Evolutionary conservation across 35 echinoderm and acorn worm genomes (phyloP), one percentile per base, ranked within the genome.

Genomic region (Amphiura filiformis): DNA sequence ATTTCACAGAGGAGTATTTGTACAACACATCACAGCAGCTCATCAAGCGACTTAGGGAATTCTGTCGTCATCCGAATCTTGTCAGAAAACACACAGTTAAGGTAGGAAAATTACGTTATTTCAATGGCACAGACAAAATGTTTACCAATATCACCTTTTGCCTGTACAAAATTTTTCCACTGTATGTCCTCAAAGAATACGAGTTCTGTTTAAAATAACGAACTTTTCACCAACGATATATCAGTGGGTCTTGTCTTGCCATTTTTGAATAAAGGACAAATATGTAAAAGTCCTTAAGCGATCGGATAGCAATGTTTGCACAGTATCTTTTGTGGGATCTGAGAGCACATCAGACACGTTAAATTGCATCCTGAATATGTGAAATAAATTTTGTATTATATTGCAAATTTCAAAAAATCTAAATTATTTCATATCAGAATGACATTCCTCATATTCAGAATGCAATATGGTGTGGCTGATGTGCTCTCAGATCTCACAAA

Each of bases 21-120:
- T 91, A 91, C 52, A 77, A 44, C 36, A 91, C 83, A 14, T 42
- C 83, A n/a, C 76, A 84, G 28, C 89, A 91, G 83, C 83, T 91
- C 34, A 57, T 86, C 7, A 91, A 91, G 36, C 86, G 76, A 86
- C 47, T 91, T 34, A 39, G 78, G 36, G 39, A 84, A 57, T 91
- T 91, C 61, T 91, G 89, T 49, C 39, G 82, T 26, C 87, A 82
- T 56, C 87, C 77, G 0, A 39, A 89, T 23, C 78, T 89, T 30
- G 78, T 82, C 31, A 11, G 79, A 64, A 89, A 89, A 65, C 77
- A 89, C 17, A 23, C 37, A 33, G 22, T 61, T n/a, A 32, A 89
- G 87, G 87, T 89, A 37, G 23, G 80, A 20, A 20, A 52, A 52
- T 20, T 52, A 7, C 44, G 20, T 20, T 52, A 7, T 11, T 7